Evolutionary conservation across 2,797 vertebrate genomes (phyloP).

Genomic region (Saxicola maurus): DNA sequence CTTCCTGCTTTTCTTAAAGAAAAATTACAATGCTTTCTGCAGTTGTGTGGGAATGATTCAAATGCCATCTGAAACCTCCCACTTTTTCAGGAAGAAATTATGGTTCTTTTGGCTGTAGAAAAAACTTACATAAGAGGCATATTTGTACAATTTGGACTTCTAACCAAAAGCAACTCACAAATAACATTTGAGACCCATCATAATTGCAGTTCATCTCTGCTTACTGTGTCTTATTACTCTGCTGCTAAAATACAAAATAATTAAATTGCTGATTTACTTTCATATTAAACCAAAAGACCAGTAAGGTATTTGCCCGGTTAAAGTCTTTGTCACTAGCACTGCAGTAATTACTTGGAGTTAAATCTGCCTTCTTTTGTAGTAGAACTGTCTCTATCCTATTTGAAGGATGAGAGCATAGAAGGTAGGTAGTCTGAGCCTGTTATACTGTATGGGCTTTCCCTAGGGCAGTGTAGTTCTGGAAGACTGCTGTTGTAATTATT

Average conservation of each 20-base stretch:
- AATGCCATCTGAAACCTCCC: neutral
- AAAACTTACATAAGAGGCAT: neutral
- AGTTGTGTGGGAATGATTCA: neutral
- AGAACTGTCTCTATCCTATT: neutral
- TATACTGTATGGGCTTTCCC: neutral
- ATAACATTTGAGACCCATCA: neutral
- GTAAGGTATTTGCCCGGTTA: neutral
- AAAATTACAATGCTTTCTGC: neutral
- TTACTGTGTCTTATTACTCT: neutral
- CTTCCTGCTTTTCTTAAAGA: neutral
- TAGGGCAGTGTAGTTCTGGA: neutral
- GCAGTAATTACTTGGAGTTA: neutral
- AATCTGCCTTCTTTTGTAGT: neutral
- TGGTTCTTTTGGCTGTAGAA: neutral
- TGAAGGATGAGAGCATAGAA: neutral
- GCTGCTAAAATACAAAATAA: neutral
- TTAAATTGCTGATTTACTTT: neutral
- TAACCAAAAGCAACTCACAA: neutral
- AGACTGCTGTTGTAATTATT: neutral
- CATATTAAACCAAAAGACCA: neutral
- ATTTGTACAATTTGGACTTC: neutral
- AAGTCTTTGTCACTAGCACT: rapidly evolving
- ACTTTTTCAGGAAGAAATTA: neutral
- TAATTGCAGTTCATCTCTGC: neutral
- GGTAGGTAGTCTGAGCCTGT: neutral